Base-by-base conservation (phyloP, 1,140 invertebrate species). In the Olivierus martensii region DNA sequence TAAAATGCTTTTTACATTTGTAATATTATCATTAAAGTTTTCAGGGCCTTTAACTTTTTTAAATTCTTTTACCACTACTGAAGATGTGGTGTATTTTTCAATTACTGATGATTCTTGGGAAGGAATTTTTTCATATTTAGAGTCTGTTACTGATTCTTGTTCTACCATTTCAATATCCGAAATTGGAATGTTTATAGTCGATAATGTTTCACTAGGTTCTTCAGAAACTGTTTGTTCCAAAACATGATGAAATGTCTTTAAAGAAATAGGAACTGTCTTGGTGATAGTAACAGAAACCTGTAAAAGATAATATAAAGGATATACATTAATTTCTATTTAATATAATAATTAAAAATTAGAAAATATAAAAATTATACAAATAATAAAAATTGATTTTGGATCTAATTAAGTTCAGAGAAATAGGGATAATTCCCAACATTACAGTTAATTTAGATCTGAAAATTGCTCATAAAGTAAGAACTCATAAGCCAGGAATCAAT, bases 221-320 rank as follows among this genome's bases (percentile, higher is more conserved):
- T 10, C 4, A 19, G 37, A 46, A 15, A 44, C 11, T 28, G 49
- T 49, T 51, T 55, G 54, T 14, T 47, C 39, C 15, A 48, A 43
- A 48, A 48, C 17, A 37, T 49, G 14, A 19, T 17, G 42, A 18
- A 48, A 50, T 28, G 54, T 51, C 54, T 34, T 52, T 36, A 56
- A 34, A 36, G 44, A 18, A 48, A 48, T 17, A 17, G 54, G 49
- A 41, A 28, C 45, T 21, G 54, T 49, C 22, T 47, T 35, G 41
- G 53, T 49, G 47, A 48, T 51, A 39, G 51, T 28, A 28, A 28
- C 28, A 6, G 28, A 28, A 28, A 28, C 28, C 28, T 28, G 28
- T 28, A 28, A 28, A 28, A 28, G 28, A 28, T 9, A 28, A 28
- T n/a, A n/a, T n/a, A 9, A 28, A 28, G 28, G 28, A 28, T 6